Percentiles rank a stretch among this genome's conserved stretches.
These are phyloP conservation scores for Malurus leucopterus DNA, from an alignment of 2,797 vertebrate genomes.

Conservation along the genomic window DNA sequence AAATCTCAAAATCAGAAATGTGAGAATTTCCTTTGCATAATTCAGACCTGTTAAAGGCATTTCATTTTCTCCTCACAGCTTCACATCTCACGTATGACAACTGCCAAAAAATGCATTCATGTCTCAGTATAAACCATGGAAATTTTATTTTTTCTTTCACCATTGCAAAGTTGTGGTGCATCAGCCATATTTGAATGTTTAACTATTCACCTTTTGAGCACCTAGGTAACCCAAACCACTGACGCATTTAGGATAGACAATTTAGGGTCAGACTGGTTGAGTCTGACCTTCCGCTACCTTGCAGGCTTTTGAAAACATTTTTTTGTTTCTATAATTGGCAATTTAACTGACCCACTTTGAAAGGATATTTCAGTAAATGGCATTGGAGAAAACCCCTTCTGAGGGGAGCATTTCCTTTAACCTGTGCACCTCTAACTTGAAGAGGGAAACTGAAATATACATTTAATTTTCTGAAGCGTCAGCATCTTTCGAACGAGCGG, in stretches of 20 bases:
- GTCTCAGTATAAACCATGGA: neutral
- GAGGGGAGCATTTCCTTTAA: constrained; percentile 64
- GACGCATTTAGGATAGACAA: constrained; percentile 24
- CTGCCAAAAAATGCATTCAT: neutral
- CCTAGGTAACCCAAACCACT: constrained; percentile 54
- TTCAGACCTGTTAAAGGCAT: neutral
- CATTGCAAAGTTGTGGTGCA: neutral
- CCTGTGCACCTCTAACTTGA: constrained; percentile 8
- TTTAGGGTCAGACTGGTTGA: neutral
- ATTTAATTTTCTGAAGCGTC: neutral
- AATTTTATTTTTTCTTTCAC: neutral
- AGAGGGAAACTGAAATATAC: constrained; percentile 51
- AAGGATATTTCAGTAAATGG: constrained; percentile 70
- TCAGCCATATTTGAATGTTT: neutral
- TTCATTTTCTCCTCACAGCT: neutral
- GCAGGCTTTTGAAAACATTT: neutral
- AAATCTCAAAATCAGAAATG: neutral
- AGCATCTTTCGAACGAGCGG: neutral
- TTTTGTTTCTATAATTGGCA: constrained; percentile 50
- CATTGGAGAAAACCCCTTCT: constrained; percentile 54
- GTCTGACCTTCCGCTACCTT: neutral
- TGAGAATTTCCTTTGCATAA: neutral
- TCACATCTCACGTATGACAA: neutral
- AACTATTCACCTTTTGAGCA: constrained; percentile 29
- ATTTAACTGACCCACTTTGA: constrained; percentile 73